Evolutionary conservation across 2,888 invertebrate genomes (phyloP).

Genomic region (Hypselothyrea guttata): DNA sequence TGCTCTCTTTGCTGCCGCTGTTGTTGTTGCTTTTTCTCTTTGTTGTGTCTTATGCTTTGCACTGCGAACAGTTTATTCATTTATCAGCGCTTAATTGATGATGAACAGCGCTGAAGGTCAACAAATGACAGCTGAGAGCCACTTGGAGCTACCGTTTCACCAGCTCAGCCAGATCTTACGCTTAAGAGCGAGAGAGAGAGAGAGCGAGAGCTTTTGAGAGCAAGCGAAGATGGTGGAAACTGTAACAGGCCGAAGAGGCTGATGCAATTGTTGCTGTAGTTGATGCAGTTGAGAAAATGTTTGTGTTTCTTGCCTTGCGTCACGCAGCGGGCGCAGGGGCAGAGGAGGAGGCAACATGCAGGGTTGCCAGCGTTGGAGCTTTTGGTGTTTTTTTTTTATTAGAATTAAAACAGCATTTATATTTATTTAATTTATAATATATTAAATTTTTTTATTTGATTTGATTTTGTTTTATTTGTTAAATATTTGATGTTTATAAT

Average conservation of each 20-base stretch:
- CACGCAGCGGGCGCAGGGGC: conserved; percentile 18
- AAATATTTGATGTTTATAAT: too few species aligned
- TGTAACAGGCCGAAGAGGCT: background rate
- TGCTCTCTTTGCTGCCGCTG: conserved; percentile 15
- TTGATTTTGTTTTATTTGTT: too few species aligned
- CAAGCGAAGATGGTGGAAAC: conserved; percentile 6
- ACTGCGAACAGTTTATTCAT: conserved; percentile 40
- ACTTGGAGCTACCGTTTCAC: conserved; percentile 37
- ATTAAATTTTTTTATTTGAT: too few species aligned
- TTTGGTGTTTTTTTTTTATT: too few species aligned
- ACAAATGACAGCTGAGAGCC: conserved; percentile 45
- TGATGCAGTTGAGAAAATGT: conserved; percentile 7
- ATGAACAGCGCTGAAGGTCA: conserved; percentile 59
- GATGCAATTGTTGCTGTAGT: background rate
- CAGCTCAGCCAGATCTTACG: background rate
- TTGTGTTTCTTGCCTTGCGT: conserved; percentile 33
- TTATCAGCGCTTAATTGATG: conserved; percentile 54
- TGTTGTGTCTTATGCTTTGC: conserved; percentile 30
- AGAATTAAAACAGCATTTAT: too few species aligned
- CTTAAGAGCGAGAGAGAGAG: background rate
- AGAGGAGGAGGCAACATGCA: conserved; percentile 26
- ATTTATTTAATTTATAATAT: too few species aligned
- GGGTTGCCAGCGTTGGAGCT: background rate
- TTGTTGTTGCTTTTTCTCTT: background rate
- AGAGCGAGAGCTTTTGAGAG: conserved; percentile 20